phyloP scores from a whole-genome alignment of 2,113 vertebrate species.

The Pandion haliaetus region DNA sequence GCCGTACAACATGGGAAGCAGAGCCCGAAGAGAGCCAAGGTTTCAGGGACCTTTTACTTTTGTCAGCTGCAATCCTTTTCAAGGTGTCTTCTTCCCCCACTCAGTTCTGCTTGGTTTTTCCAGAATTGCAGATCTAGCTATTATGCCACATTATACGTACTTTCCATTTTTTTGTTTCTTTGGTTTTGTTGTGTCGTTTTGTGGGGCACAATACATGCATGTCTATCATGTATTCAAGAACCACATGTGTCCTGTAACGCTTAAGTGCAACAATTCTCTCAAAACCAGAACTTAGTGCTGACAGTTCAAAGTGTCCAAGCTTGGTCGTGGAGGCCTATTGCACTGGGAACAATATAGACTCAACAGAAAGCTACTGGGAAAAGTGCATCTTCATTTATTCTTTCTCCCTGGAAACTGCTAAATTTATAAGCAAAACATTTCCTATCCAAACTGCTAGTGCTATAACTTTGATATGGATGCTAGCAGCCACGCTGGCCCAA shows the following conservation, averaged over 20 bases:
- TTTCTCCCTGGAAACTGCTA: not conserved
- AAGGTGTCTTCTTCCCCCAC: not conserved
- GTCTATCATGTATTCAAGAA: not conserved
- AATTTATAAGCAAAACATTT: not conserved
- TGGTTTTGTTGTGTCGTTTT: not conserved
- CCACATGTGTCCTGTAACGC: fast-evolving
- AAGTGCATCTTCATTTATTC: not conserved
- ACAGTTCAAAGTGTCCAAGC: not conserved
- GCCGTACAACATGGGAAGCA: not conserved
- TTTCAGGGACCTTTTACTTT: not conserved
- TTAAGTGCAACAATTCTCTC: not conserved
- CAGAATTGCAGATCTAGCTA: not conserved
- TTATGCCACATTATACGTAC: not conserved
- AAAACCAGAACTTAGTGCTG: not conserved
- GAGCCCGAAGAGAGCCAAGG: not conserved
- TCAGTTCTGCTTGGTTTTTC: not conserved
- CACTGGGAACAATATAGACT: not conserved
- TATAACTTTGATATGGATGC: not conserved
- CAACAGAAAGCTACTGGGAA: not conserved
- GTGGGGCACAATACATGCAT: not conserved
- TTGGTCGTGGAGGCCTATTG: not conserved
- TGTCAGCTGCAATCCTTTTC: not conserved
- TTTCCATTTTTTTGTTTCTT: not conserved
- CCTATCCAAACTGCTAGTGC: not conserved
- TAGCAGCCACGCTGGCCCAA: not conserved